A percentile compares a stretch with the other conserved stretches of the same genome.
phyloP scores from a whole-genome alignment of 2,113 vertebrate genomes.

The human (Homo sapiens) region DNA sequence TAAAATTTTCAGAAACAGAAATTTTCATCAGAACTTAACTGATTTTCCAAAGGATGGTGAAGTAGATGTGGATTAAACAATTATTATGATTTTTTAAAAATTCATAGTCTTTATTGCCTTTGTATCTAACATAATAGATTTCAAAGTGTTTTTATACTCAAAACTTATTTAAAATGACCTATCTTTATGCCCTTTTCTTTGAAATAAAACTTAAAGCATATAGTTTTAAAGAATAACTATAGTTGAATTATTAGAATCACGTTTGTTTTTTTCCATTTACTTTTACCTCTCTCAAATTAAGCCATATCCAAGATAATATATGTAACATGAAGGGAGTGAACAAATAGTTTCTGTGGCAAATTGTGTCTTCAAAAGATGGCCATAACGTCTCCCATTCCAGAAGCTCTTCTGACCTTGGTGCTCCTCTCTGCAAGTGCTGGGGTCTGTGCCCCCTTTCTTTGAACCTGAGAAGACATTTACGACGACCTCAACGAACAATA shows the following conservation, averaged over 20 bases:
- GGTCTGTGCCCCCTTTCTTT: neutral
- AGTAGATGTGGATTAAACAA: neutral
- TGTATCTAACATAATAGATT: neutral
- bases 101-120: neutral
- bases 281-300: neutral
- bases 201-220: slow-evolving; percentile 18
- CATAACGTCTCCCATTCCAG: neutral
- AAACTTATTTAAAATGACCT: neutral
- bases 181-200: neutral
- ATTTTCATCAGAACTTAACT: neutral
- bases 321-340: neutral
- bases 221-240: neutral
- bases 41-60: neutral
- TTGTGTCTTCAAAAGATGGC: neutral
- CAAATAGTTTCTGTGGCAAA: neutral
- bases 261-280: neutral
- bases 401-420: neutral
- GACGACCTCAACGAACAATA: neutral
- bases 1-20: neutral
- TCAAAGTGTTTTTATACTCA: neutral
- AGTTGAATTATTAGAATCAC: neutral
- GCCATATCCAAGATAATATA: neutral
- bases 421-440: neutral
- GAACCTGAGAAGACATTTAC: neutral
- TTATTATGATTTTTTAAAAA: neutral